phyloP scores from a whole-genome alignment of 2,113 vertebrate genomes.

The Callipepla squamata region DNA sequence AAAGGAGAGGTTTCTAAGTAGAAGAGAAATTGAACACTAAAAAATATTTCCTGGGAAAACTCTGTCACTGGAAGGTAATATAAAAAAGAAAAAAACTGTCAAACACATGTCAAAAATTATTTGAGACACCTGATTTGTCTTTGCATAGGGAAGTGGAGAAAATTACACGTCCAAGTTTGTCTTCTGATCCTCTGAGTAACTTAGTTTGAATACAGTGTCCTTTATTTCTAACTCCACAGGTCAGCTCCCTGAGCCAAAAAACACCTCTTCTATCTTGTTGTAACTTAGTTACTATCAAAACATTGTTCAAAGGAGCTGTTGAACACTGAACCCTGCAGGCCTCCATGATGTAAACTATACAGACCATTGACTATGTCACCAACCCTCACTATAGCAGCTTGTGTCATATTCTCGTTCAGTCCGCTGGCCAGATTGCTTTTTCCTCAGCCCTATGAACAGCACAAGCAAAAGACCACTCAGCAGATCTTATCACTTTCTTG shows the following conservation, averaged over 20 bases:
- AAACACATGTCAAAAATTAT: neutral
- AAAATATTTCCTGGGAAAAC: neutral
- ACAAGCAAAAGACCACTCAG: too few relatives aligned
- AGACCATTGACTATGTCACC: neutral
- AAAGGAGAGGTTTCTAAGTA: neutral
- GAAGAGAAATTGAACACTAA: neutral
- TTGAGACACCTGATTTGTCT: neutral
- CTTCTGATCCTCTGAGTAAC: neutral
- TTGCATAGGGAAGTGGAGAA: neutral
- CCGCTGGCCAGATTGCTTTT: rapidly evolving
- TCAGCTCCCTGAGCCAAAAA: neutral
- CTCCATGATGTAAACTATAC: neutral
- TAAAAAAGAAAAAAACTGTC: neutral
- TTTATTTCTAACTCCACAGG: neutral
- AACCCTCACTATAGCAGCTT: neutral
- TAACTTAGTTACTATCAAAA: neutral
- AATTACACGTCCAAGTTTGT: neutral
- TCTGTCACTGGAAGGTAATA: neutral
- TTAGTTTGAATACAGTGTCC: neutral
- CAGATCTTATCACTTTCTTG: neutral
- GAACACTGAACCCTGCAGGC: neutral
- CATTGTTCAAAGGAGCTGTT: neutral
- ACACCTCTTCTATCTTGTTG: neutral
- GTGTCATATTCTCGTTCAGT: neutral
- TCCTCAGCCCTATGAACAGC: rapidly evolving